Conservation (phyloP, 2,113 vertebrate species). For the Candoia aspera region DNA sequence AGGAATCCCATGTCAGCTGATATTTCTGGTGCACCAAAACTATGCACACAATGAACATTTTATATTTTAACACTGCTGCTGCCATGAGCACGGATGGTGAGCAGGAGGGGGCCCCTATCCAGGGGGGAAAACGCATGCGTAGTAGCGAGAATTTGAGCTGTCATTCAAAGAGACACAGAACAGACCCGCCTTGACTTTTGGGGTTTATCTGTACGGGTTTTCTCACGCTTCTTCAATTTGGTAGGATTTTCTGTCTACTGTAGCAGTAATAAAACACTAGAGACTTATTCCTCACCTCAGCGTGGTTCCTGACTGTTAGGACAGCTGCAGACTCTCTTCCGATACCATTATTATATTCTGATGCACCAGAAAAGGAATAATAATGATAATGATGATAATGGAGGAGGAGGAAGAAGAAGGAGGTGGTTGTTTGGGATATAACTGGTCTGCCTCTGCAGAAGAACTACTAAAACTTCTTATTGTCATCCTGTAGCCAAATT, state of each 20-base stretch:
- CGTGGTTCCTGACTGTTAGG: too few relatives aligned
- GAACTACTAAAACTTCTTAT: background rate
- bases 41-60: background rate
- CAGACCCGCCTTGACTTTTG: too few relatives aligned
- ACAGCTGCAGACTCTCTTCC: background rate
- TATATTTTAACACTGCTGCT: background rate
- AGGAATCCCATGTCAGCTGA: background rate
- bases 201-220: too few relatives aligned
- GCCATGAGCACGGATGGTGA: too few relatives aligned
- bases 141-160: too few relatives aligned
- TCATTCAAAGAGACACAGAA: too few relatives aligned
- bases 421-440: background rate
- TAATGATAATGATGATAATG: background rate
- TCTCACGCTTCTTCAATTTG: too few relatives aligned
- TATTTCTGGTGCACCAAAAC: background rate
- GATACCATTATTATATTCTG: background rate
- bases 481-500: background rate
- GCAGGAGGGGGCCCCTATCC: too few relatives aligned
- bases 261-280: too few relatives aligned
- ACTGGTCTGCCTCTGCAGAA: background rate
- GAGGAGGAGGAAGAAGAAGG: background rate
- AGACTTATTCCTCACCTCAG: too few relatives aligned
- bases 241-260: too few relatives aligned
- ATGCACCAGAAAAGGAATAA: background rate
- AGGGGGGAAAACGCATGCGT: too few relatives aligned